Evolutionary conservation across 2,113 vertebrate species (phyloP).

Genomic region (Anarhynchus alexandrinus): DNA sequence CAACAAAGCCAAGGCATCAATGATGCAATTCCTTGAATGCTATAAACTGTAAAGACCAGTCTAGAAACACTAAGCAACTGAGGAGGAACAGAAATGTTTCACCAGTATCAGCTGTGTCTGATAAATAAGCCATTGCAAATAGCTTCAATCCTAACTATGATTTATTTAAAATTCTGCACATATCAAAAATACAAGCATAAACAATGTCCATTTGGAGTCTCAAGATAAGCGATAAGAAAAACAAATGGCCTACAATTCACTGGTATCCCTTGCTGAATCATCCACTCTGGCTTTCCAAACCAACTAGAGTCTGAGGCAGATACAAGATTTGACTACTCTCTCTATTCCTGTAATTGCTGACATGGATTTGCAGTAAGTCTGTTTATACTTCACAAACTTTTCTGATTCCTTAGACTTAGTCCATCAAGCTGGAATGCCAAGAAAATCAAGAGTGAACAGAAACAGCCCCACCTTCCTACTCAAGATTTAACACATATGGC

Average conservation of each 20-base stretch:
- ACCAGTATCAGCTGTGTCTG: not conserved
- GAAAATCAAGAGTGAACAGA: not conserved
- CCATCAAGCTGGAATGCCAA: not conserved
- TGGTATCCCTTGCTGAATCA: not conserved
- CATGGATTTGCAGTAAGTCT: not conserved
- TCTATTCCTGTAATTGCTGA: not conserved
- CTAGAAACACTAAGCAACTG: not conserved
- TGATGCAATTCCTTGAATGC: not conserved
- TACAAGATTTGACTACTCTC: not conserved
- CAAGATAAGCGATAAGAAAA: not conserved
- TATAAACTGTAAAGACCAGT: not conserved
- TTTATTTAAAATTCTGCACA: not conserved
- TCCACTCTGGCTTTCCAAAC: not conserved
- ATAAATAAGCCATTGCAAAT: not conserved
- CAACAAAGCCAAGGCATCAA: not conserved
- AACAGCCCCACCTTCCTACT: not conserved
- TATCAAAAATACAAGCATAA: not conserved
- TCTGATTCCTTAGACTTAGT: not conserved
- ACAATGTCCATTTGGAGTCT: not conserved
- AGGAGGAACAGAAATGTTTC: not conserved
- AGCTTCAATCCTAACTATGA: not conserved
- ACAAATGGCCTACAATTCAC: not conserved
- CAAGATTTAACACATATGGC: not conserved
- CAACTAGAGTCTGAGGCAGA: not conserved
- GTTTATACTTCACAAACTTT: not conserved